phyloP scores from a whole-genome alignment of 2,113 vertebrate genomes.

The Dromaius novaehollandiae region DNA sequence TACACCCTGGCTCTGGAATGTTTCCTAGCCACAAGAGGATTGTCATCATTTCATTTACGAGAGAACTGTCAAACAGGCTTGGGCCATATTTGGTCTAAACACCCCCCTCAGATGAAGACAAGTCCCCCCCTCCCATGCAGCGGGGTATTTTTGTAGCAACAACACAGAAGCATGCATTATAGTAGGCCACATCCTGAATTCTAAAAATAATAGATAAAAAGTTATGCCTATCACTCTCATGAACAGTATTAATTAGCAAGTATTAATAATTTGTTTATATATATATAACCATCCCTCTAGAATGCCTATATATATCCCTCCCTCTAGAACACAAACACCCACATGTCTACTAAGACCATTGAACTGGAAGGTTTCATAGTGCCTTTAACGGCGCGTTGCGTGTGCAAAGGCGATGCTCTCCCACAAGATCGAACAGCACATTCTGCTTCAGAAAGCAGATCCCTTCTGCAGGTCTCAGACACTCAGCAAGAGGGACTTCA shows the following conservation, averaged over 20 bases:
- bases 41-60: slow-evolving; percentile 64
- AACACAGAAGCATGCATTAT: neutral
- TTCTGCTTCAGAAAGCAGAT: neutral
- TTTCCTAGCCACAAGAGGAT: slow-evolving; percentile 68
- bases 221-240: neutral
- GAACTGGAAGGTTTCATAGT: neutral
- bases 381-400: neutral
- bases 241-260: neutral
- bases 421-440: neutral
- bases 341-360: neutral
- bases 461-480: neutral
- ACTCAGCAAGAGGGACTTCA: neutral
- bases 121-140: neutral
- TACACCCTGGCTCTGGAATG: slow-evolving; percentile 61
- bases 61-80: slow-evolving; percentile 45
- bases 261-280: neutral
- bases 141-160: neutral
- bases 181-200: neutral
- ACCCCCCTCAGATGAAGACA: neutral
- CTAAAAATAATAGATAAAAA: neutral
- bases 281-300: neutral
- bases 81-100: slow-evolving; percentile 38
- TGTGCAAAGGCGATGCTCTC: neutral
- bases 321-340: neutral
- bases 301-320: neutral